Evolutionary conservation across 2,888 invertebrate genomes (phyloP).

Genomic region (Hirtodrosophila alboralis): DNA sequence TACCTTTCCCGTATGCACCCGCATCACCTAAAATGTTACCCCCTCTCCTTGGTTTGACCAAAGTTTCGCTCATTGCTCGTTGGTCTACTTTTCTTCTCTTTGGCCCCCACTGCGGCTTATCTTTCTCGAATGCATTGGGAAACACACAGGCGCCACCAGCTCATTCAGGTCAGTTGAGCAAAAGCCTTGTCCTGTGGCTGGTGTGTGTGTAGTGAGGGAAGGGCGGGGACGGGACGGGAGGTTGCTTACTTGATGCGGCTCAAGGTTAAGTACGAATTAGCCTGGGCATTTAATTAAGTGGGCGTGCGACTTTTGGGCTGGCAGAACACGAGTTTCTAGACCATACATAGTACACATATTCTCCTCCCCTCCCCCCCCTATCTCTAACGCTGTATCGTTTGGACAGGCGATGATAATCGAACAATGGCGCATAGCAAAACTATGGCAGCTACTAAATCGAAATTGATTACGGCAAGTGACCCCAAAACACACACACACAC

Average conservation of each 20-base stretch:
- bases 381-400: conserved; percentile 4
- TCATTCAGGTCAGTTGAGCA: conserved; percentile 42
- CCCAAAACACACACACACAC: conserved; percentile 13
- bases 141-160: conserved; percentile 9
- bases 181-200: background rate
- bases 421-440: conserved; percentile 56
- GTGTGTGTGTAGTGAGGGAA: no score
- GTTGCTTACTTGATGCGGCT: conserved; percentile 22
- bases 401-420: conserved; percentile 64
- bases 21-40: no score
- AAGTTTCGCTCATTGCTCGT: conserved; percentile 10
- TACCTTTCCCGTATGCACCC: no score
- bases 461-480: conserved; percentile 74
- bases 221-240: background rate
- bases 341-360: no score
- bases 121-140: conserved; percentile 44
- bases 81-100: conserved; percentile 2
- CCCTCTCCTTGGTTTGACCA: no score
- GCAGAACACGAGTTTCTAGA: conserved; percentile 14
- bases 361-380: background rate
- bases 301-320: conserved; percentile 62
- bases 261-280: conserved; percentile 67
- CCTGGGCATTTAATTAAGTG: conserved; percentile 69
- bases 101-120: conserved; percentile 34
- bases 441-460: conserved; percentile 68